Evolutionary conservation across 2,797 vertebrate genomes (phyloP), one percentile per base, ranked within the genome.

Genomic region (Cyclura pinguis): DNA sequence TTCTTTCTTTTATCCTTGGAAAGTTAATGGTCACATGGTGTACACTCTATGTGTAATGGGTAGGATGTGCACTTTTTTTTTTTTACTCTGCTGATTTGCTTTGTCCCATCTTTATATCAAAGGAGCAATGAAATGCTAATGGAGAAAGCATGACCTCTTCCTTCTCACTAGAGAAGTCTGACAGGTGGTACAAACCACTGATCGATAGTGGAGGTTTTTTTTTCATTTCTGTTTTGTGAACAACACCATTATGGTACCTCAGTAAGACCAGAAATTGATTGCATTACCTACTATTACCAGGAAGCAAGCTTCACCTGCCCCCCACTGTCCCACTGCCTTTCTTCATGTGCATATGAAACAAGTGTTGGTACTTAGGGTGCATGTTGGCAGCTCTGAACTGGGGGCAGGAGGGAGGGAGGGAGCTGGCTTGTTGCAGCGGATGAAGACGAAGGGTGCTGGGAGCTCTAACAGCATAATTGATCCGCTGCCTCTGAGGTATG

Each of bases 141-240:
- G 91, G 88, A 14, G 27, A 72, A 9, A 69, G 27, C 35, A 72
- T 78, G 42, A 47, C 57, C n/a, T 90, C 94, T 91, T 80, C 16
- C 20, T 62, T 84, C 62, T 50, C 80, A 62, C 64, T 0, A 13
- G 3, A 92, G 69, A 95, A 89, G 85, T 78, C 10, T 85, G 32
- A 27, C 78, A 95, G 32, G 24, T 27, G 73, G 20, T 59, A n/a
- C 4, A 88, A 62, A 14, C 72, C 72, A 89, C 8, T 74, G 82
- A 88, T 89, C 92, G 93, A 20, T 4, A 12, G 35, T 22, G 29
- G 67, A 24, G 9, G 59, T 18, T 20, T 62, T 22, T 62, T 62
- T 32, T 67, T 67, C 29, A 24, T 27, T 24, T 67, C 8, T 67
- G 64, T 42, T n/a, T 84, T 89, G 89, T 14, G 85, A 86, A 88